Evolutionary conservation across 2,797 vertebrate species (phyloP), one percentile per base, ranked within the genome.

Genomic region (Channallabes apus): DNA sequence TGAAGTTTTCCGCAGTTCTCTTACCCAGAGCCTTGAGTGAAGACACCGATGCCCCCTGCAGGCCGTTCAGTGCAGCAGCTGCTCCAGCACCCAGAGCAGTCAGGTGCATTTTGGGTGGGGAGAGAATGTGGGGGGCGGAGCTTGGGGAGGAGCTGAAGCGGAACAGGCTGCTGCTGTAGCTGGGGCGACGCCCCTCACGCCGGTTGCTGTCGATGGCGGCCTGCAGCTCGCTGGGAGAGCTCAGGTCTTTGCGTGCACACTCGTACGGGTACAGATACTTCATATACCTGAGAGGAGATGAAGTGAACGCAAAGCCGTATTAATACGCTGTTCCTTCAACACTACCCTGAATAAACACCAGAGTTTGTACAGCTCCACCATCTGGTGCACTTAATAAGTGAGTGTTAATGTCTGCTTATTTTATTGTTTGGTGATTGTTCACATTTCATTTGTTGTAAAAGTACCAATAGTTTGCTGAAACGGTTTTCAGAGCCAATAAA

Each of bases 181-280:
- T 97, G 4, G 97, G 97, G 87, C 98, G 95, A 15, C 98, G 95
- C 35, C 98, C 97, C 88, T 99, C 98, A 11, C 98, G 95, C 0
- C 98, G 94, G 93, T 99, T 99, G 89, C 98, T 98, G 46, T 99
- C 97, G 0, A 99, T 99, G 71, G 98, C 98, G 0, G 97, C 97
- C 94, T 99, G 98, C 3, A 99, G 95, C 91, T 99, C 97, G 0
- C 95, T 96, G 0, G 98, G 98, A 58, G 98, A 99, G 91, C 98
- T 99, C 90, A 99, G 94, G 8, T 96, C 95, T 88, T 98, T 98
- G 92, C 97, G 97, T 94, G 98, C 97, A 2, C 98, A 99, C 91
- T 99, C 98, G 0, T 95, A 99, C 2, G 98, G 97, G 14, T 99
- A 99, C 18, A 99, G 94, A 91, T 99, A 99, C 93, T 99, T 99